phyloP scores from a whole-genome alignment of 2,113 vertebrate species.

The Grantiella picta region DNA sequence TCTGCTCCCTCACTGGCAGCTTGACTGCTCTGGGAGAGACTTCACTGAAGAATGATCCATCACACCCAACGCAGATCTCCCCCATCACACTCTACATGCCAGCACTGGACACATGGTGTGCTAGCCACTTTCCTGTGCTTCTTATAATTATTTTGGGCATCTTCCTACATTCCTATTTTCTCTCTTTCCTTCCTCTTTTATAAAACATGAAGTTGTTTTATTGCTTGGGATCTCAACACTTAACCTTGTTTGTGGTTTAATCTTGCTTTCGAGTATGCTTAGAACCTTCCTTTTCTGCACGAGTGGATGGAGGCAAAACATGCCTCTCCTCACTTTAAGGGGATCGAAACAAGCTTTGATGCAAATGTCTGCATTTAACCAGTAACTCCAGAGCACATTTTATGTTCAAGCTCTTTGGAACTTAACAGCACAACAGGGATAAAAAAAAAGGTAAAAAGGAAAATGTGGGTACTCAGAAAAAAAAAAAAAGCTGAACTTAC shows the following conservation, averaged over 20 bases:
- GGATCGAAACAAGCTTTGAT: background rate
- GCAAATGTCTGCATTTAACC: background rate
- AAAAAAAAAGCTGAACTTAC: background rate
- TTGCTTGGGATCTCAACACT: accelerated
- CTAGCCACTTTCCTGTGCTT: background rate
- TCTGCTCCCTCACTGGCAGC: background rate
- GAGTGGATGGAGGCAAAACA: background rate
- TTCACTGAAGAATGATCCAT: accelerated
- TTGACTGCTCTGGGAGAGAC: background rate
- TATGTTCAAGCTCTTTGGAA: background rate
- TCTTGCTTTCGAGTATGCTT: accelerated
- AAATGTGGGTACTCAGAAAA: accelerated
- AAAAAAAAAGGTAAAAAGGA: background rate
- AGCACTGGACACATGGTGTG: accelerated
- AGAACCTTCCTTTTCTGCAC: background rate
- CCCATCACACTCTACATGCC: accelerated
- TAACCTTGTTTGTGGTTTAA: background rate
- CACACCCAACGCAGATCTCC: background rate
- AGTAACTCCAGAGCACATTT: background rate
- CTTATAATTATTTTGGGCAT: background rate
- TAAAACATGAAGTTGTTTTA: background rate
- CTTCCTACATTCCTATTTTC: background rate
- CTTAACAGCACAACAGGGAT: background rate
- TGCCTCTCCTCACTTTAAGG: background rate
- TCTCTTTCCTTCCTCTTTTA: background rate